A percentile compares a stretch with the other conserved stretches of the same genome.
Evolutionary conservation across 2,888 invertebrate species (phyloP).

Genomic region (Nezara viridula): DNA sequence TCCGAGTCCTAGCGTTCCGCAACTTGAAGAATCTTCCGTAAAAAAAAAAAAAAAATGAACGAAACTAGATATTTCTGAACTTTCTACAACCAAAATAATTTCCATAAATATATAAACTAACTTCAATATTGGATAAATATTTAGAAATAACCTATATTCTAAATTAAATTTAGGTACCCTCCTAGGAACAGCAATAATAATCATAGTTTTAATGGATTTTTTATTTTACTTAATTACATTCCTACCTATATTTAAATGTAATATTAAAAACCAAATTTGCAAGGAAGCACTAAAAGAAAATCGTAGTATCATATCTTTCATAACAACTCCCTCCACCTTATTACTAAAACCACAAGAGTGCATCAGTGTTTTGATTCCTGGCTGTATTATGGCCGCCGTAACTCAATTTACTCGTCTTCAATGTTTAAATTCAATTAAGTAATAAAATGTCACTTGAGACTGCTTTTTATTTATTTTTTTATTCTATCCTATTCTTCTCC

Average conservation of each 20-base stretch:
- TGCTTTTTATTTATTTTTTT: background rate
- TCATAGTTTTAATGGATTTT: too few species aligned
- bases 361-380: background rate
- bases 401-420: constrained; percentile 1
- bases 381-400: background rate
- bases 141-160: background rate
- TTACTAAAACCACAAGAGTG: constrained; percentile 1
- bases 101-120: background rate
- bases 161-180: background rate
- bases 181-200: too few species aligned
- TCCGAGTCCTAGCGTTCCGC: too few species aligned
- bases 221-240: too few species aligned
- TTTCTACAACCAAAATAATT: too few species aligned
- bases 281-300: too few species aligned
- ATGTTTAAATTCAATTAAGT: background rate
- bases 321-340: too few species aligned
- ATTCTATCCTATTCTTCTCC: background rate
- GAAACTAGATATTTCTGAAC: background rate
- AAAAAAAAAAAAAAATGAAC: too few species aligned
- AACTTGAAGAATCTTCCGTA: too few species aligned
- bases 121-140: background rate
- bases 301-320: too few species aligned
- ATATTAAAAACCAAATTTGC: too few species aligned
- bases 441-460: background rate
- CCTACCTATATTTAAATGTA: too few species aligned